Evolutionary conservation across 2,113 vertebrate species (phyloP), one percentile per base, ranked within the genome.

Genomic region (Poeciliopsis retropinna): DNA sequence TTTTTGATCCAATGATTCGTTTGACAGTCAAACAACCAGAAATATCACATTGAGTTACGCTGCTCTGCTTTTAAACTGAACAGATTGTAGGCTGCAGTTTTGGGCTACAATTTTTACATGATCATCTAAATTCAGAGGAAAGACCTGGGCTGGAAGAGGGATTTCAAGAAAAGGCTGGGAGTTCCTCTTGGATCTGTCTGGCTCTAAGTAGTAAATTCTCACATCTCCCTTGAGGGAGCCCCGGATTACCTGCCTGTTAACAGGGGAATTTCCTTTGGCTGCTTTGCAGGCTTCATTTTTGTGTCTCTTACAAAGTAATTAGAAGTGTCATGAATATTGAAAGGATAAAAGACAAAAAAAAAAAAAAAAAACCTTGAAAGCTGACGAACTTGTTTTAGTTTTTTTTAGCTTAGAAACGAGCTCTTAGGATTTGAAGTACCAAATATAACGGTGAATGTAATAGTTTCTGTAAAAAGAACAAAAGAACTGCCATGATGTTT

Each of bases 151-250:
- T 79, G 62, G 72, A 74, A 77, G 78, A 32, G 73, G 51, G 74
- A 51, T 84, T 87, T 86, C 34, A 70, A 64, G 79, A 81, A 79
- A 86, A 87, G 66, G 67, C 85, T 74, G 72, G 27, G 78, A 87
- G 80, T 84, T 81, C 62, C 75, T 79, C 14, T 72, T 75, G 62
- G 76, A 85, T 90, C 79, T 81, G 66, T 67, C 64, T 29, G 73
- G 65, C 64, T 91, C 89, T 77, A 80, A 75, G 73, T 64, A 32
- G 66, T 88, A 90, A 88, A 85, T 83, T 82, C 88, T 74, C 86
- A 64, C 71, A 69, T 60, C 77, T 87, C 80, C 72, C 70, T 67
- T 25, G 70, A 82, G 76, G 76, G 73, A 63, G 31, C 30, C 19
- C 19, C 17, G 87, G 78, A 90, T 92, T 79, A 85, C 74, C 57